Conservation (phyloP, 1,140 invertebrate genomes). For the Leptoteleia sp. region DNA sequence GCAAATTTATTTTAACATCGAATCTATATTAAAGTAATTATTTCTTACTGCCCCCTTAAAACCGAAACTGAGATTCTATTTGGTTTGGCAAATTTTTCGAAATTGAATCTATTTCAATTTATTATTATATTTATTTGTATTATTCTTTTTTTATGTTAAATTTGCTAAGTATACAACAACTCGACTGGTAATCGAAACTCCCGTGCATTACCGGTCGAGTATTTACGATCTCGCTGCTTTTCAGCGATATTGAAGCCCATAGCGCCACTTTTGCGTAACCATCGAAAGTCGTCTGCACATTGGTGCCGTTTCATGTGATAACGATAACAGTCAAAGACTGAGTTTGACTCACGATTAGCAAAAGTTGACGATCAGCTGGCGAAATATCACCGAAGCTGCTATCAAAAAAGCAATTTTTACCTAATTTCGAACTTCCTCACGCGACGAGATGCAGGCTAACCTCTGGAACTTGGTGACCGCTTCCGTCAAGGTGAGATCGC, state of each 20-base stretch:
- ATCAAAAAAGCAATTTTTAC: slow-evolving; percentile 6
- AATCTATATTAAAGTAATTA: too few species aligned
- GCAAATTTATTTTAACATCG: slow-evolving; percentile 22
- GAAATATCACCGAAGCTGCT: background rate
- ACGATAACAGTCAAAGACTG: slow-evolving; percentile 53
- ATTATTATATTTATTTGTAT: too few species aligned
- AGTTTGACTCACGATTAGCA: slow-evolving; percentile 48
- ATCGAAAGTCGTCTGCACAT: slow-evolving; percentile 55
- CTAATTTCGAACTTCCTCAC: slow-evolving; percentile 2
- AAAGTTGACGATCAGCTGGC: slow-evolving; percentile 54
- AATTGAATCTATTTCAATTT: too few species aligned
- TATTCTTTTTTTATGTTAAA: too few species aligned
- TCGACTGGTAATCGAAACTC: background rate
- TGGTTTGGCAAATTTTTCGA: too few species aligned
- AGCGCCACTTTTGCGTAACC: slow-evolving; percentile 63
- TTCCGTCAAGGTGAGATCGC: slow-evolving; percentile 75
- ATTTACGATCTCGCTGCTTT: background rate
- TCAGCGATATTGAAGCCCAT: slow-evolving; percentile 25
- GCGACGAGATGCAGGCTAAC: slow-evolving; percentile 77
- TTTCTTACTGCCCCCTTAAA: too few species aligned
- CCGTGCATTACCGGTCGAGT: slow-evolving; percentile 13
- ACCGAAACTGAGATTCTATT: too few species aligned
- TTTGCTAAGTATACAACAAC: too few species aligned
- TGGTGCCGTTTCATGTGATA: slow-evolving; percentile 39
- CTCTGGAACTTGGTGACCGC: slow-evolving; percentile 76